Base-by-base conservation (phyloP, 2,888 invertebrate genomes). In the Limenitis camilla region DNA sequence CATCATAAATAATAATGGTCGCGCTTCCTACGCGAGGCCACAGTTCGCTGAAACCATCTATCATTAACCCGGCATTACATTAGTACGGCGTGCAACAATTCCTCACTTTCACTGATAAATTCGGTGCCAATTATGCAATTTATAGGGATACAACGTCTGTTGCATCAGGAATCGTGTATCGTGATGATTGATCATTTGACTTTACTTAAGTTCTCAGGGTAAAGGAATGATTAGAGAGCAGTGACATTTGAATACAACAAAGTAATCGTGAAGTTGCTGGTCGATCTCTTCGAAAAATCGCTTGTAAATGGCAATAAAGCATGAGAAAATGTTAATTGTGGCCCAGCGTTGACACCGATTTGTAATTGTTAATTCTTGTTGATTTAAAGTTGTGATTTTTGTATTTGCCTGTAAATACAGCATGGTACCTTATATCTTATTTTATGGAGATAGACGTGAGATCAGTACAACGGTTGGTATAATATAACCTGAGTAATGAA, bases 51-150 rank as follows among this genome's bases (percentile, higher is more conserved):
- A 60, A 60, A 61, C 61, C 61, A 78, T 82, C 81, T 76, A 78
- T 82, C 84, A 84, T 81, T 78, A 81, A 69, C 67, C 59, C 64
- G 64, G 72, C 68, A 71, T 72, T 71, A 72, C 73, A 75, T 73
- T 72, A 70, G 65, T 63, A 63, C 65, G 71, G 74, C 73, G 74
- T 76, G 78, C 74, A 75, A 66, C 70, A 69, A 78, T 77, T 78
- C 76, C 69, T 71, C 74, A 81, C 85, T 85, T 85, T 85, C 85
- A 76, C 84, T 76, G 71, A 76, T 80, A 73, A 74, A 75, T 77
- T 78, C 68, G 72, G 69, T 68, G 66, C 65, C 73, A 75, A 78
- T 84, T 83, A 81, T 77, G 78, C 74, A 81, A 83, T 79, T 75
- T 75, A 69, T 65, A 63, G 67, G 71, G 67, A 65, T 63, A 58